Conservation (phyloP, 2,888 invertebrate species). For the Hydriomena furcata region DNA sequence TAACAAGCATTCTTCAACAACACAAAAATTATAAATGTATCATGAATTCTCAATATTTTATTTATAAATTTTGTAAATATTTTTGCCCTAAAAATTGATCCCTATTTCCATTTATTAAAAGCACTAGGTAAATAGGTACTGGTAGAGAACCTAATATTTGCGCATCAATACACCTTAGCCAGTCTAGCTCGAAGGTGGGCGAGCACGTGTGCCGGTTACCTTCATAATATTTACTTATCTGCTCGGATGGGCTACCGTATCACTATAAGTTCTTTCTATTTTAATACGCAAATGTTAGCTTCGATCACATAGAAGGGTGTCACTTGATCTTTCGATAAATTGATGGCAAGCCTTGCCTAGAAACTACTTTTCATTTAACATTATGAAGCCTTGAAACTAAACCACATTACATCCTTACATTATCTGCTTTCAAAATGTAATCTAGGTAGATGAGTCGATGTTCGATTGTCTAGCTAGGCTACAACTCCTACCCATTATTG, state of each 20-base stretch:
- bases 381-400: background rate
- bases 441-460: constrained; percentile 15
- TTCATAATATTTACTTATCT: constrained; percentile 14
- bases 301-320: constrained; percentile 10
- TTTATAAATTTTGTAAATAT: too few species aligned
- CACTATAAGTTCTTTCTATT: constrained; percentile 17
- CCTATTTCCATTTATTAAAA: too few species aligned
- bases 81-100: too few species aligned
- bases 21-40: too few species aligned
- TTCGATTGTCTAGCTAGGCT: constrained; percentile 7
- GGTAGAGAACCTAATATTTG: too few species aligned
- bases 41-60: too few species aligned
- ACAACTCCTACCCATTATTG: constrained; percentile 22
- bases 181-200: constrained; percentile 3
- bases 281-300: constrained; percentile 19
- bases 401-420: background rate
- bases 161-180: too few species aligned
- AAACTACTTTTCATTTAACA: background rate
- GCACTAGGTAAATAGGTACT: too few species aligned
- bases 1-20: too few species aligned
- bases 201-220: constrained; percentile 5
- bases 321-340: constrained; percentile 2
- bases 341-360: background rate
- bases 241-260: constrained; percentile 5
- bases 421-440: constrained; percentile 1